phyloP scores from a whole-genome alignment of 2,888 invertebrate species.

The Tenthredo distinguenda region DNA sequence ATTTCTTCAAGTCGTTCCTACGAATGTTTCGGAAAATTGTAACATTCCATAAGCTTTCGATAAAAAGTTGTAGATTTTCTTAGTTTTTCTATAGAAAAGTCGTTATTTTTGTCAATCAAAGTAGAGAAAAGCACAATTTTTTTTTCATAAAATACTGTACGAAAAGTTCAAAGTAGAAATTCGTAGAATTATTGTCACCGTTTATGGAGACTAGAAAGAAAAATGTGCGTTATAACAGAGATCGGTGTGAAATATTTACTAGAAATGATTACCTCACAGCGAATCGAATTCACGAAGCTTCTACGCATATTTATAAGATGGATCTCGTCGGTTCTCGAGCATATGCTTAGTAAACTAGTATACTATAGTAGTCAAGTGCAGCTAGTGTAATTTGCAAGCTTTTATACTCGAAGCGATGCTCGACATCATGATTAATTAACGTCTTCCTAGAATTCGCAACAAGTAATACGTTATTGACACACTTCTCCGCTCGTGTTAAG shows the following conservation, averaged over 20 bases:
- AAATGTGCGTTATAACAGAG: background rate
- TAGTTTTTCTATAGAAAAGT: too few species aligned
- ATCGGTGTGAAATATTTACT: background rate
- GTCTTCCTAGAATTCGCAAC: constrained; percentile 74
- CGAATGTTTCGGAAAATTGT: too few species aligned
- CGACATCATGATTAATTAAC: constrained; percentile 71
- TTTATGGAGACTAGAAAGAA: background rate
- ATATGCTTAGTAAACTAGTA: background rate
- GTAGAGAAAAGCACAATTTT: too few species aligned
- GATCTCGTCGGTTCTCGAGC: background rate
- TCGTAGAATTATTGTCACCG: too few species aligned
- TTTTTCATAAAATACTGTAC: too few species aligned
- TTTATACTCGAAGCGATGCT: background rate
- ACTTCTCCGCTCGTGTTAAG: constrained; percentile 28
- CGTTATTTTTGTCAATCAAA: too few species aligned
- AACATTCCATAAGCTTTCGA: too few species aligned
- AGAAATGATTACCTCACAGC: background rate
- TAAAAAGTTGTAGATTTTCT: too few species aligned
- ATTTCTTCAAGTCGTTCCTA: too few species aligned
- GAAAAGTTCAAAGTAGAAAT: too few species aligned
- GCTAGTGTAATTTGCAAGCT: constrained; percentile 15
- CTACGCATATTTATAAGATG: background rate
- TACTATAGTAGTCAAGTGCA: background rate
- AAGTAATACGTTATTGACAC: constrained; percentile 71
- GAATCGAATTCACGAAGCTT: background rate